Evolutionary conservation across 2,113 vertebrate genomes (phyloP).

Genomic region (Kryptolebias marmoratus): DNA sequence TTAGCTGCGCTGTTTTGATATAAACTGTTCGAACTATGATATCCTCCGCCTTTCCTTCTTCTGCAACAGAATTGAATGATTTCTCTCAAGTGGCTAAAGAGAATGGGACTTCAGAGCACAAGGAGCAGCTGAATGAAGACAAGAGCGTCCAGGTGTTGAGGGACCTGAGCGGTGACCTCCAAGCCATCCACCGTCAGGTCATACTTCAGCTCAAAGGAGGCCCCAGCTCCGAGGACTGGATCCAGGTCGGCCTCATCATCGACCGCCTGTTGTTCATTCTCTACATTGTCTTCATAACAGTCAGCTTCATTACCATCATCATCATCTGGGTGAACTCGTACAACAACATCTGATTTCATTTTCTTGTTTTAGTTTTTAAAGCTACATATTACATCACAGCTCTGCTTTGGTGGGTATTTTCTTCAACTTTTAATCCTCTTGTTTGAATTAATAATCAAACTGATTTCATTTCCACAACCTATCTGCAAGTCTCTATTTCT

Average conservation of each 20-base stretch:
- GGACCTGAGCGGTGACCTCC: constrained; percentile 57
- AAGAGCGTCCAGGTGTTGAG: constrained; percentile 55
- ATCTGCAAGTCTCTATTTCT: background rate
- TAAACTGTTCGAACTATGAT: background rate
- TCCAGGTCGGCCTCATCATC: constrained; percentile 73
- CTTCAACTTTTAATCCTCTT: background rate
- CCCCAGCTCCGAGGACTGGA: constrained; percentile 67
- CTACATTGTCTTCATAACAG: constrained; percentile 74
- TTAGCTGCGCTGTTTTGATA: background rate
- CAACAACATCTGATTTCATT: background rate
- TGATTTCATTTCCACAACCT: background rate
- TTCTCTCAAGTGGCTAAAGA: background rate
- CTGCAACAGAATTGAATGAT: background rate
- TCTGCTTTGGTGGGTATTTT: background rate
- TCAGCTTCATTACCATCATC: constrained; percentile 76
- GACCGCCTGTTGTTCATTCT: constrained; percentile 75
- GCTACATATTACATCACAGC: background rate
- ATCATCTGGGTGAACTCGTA: constrained; percentile 65
- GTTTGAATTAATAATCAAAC: background rate
- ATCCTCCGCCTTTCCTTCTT: background rate
- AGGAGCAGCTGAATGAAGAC: constrained; percentile 8
- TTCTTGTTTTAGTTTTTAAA: background rate
- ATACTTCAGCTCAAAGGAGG: constrained; percentile 36
- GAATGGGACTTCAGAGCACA: background rate
- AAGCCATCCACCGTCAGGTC: constrained; percentile 54